Percentiles rank a stretch among this genome's conserved stretches.
These are phyloP conservation scores for Chrysomela aeneicollis DNA, from an alignment of 2,888 invertebrate genomes.

Conservation along the genomic window DNA sequence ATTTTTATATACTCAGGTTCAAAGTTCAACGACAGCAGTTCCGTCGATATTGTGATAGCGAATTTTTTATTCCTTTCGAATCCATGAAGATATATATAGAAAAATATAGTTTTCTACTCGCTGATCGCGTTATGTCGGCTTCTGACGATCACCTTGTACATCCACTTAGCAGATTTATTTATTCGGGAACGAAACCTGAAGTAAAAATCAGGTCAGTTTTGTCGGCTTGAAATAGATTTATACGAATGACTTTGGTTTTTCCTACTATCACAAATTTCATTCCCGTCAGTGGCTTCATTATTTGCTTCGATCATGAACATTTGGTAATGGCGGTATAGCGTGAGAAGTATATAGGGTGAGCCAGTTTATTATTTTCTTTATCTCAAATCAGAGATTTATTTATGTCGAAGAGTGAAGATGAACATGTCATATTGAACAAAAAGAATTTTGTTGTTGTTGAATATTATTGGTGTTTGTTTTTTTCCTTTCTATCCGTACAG, in stretches of 20 bases:
- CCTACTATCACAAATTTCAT: constrained; percentile 19
- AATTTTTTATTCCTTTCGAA: too few species aligned
- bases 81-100: too few species aligned
- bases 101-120: too few species aligned
- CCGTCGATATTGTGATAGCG: too few species aligned
- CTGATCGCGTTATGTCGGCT: neutral
- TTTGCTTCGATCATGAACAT: constrained; percentile 23
- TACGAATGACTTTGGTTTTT: constrained; percentile 8
- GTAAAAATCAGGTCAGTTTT: constrained; percentile 6
- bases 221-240: constrained; percentile 9
- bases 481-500: too few species aligned
- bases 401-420: neutral
- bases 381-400: neutral
- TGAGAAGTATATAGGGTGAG: constrained; percentile 5
- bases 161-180: neutral
- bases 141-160: neutral
- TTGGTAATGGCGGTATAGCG: constrained; percentile 26
- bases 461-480: too few species aligned
- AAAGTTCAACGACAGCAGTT: too few species aligned
- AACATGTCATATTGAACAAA: neutral
- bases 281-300: constrained; percentile 23
- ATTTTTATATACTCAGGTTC: too few species aligned
- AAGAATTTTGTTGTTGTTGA: too few species aligned
- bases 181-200: neutral
- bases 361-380: neutral